A percentile compares a stretch with the other conserved stretches of the same genome.
These are phyloP conservation scores for Pogonocichla stellata DNA, from an alignment of 2,113 vertebrate species.

Conservation along the genomic window DNA sequence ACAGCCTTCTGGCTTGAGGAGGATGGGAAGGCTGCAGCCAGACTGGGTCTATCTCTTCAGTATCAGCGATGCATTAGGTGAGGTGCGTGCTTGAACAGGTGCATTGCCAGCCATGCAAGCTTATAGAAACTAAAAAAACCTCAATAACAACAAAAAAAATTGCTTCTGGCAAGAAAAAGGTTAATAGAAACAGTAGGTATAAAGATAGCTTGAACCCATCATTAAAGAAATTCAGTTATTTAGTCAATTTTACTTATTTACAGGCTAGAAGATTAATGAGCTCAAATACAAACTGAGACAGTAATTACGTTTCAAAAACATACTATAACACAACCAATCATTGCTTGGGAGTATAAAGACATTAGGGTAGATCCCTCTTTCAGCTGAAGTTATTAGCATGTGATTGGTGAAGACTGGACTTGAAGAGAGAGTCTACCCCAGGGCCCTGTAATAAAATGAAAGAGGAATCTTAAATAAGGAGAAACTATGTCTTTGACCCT, in stretches of 20 bases:
- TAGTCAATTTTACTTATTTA: constrained; percentile 98
- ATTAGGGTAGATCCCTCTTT: constrained; percentile 84
- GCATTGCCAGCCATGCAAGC: constrained; percentile 31
- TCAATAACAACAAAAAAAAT: neutral
- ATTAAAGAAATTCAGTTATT: constrained; percentile 98
- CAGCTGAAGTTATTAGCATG: constrained; percentile 81
- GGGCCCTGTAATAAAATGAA: constrained; percentile 74
- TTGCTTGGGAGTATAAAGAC: constrained; percentile 83
- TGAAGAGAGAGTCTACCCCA: constrained; percentile 69
- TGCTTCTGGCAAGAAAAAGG: constrained; percentile 87
- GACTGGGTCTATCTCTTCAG: neutral
- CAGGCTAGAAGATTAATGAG: constrained; percentile 93
- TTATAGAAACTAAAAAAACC: constrained; percentile 62
- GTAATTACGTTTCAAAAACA: constrained; percentile 99
- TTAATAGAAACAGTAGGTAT: constrained; percentile 90
- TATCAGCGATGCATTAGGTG: fast-evolving
- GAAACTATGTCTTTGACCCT: constrained; percentile 71
- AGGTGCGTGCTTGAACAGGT: neutral
- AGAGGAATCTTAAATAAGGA: constrained; percentile 71
- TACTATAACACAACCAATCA: constrained; percentile 96
- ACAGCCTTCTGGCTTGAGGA: neutral
- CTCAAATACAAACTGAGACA: constrained; percentile 87
- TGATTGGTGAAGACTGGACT: constrained; percentile 77
- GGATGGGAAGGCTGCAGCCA: neutral
- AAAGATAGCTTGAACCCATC: constrained; percentile 90